phyloP scores from a whole-genome alignment of 1,140 invertebrate species.

The Cydia pomonella region DNA sequence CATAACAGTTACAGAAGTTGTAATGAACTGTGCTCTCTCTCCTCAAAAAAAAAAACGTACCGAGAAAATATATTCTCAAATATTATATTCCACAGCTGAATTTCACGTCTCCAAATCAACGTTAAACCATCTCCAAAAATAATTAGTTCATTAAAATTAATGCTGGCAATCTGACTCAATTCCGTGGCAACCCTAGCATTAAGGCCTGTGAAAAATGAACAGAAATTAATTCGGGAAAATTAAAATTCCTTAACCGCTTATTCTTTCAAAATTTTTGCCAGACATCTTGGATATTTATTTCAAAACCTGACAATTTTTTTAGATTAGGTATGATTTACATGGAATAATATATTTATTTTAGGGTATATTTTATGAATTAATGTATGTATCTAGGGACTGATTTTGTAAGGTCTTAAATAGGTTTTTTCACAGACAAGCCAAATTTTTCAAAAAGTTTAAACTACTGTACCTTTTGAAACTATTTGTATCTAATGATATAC shows the following conservation, averaged over 20 bases:
- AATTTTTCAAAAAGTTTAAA: too few species aligned
- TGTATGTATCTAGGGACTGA: too few species aligned
- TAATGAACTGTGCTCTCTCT: too few species aligned
- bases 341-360: not conserved
- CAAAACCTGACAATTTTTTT: constrained; percentile 38
- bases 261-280: constrained; percentile 39
- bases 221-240: constrained; percentile 55
- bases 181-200: constrained; percentile 17
- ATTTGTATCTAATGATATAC: too few species aligned
- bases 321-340: not conserved
- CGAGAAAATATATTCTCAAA: not conserved
- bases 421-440: too few species aligned
- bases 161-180: constrained; percentile 23
- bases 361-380: not conserved
- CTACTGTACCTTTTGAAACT: too few species aligned
- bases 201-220: constrained; percentile 49
- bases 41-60: too few species aligned
- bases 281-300: constrained; percentile 44
- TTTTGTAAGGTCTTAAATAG: too few species aligned
- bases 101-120: not conserved
- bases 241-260: constrained; percentile 51
- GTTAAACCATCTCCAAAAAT: constrained; percentile 8
- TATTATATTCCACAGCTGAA: not conserved
- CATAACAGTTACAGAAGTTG: too few species aligned
- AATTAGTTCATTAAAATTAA: constrained; percentile 21